Evolutionary conservation across 2,113 vertebrate species (phyloP).

Genomic region (Carassius auratus): DNA sequence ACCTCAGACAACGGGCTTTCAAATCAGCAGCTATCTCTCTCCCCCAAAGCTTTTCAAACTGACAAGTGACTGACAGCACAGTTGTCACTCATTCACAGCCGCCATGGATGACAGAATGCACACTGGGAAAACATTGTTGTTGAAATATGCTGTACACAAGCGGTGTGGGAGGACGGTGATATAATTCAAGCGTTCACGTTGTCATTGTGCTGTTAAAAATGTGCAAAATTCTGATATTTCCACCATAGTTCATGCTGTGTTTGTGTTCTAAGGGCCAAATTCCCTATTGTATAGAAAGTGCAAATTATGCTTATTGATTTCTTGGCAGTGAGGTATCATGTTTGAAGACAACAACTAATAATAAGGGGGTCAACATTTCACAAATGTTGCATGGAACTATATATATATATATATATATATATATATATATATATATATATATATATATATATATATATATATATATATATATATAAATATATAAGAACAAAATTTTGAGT

Average conservation of each 20-base stretch:
- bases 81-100: slow-evolving; percentile 22
- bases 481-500: too few species aligned
- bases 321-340: background rate
- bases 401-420: too few species aligned
- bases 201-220: slow-evolving; percentile 22
- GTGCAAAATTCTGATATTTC: slow-evolving; percentile 12
- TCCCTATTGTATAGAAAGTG: background rate
- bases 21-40: slow-evolving; percentile 26
- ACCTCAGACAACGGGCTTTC: background rate
- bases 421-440: too few species aligned
- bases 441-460: too few species aligned
- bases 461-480: too few species aligned
- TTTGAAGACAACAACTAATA: background rate
- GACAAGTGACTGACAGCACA: slow-evolving; percentile 32
- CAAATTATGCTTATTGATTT: background rate
- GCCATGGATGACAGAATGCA: background rate
- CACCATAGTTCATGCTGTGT: background rate
- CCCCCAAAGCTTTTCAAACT: slow-evolving; percentile 23
- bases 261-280: background rate
- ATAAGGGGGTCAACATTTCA: background rate
- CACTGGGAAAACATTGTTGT: slow-evolving; percentile 7
- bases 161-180: background rate
- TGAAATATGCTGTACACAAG: background rate
- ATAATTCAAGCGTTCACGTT: background rate
- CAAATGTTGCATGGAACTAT: background rate